Conservation (phyloP, 37 sponge, comb jelly and placozoan species). For the Hormiphora californensis region DNA sequence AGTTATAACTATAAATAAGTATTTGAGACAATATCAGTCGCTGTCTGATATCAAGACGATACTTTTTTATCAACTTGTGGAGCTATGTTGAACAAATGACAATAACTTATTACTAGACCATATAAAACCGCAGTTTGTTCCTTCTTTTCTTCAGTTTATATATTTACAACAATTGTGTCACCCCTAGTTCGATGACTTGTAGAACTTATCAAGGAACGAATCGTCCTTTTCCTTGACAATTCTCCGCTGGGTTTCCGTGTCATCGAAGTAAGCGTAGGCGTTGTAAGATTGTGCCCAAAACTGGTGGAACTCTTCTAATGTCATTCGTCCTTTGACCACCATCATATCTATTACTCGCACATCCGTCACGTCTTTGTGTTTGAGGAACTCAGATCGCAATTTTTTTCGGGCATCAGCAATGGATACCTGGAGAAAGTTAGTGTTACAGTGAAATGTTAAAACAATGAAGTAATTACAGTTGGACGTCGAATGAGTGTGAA, state of each 20-base stretch:
- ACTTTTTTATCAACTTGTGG: too few relatives aligned
- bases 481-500: not conserved
- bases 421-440: conserved; percentile 63
- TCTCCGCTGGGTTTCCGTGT: conserved; percentile 4
- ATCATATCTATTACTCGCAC: conserved; percentile 84
- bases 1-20: too few relatives aligned
- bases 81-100: too few relatives aligned
- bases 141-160: not conserved
- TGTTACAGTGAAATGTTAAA: too few relatives aligned
- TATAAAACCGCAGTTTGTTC: too few relatives aligned
- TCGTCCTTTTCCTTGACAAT: not conserved
- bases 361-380: conserved; percentile 82
- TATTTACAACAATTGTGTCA: not conserved
- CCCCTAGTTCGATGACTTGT: conserved; percentile 29
- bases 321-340: conserved; percentile 73
- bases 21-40: too few relatives aligned
- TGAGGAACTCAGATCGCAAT: conserved; percentile 75
- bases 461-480: too few relatives aligned
- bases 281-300: conserved; percentile 30
- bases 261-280: not conserved
- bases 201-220: conserved; percentile 27
- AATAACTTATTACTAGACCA: too few relatives aligned
- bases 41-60: too few relatives aligned
- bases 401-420: conserved; percentile 58
- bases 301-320: conserved; percentile 7